Base-by-base conservation (phyloP, 35 echinoderm and acorn worm species). In the Ophiothrix spiculata region DNA sequence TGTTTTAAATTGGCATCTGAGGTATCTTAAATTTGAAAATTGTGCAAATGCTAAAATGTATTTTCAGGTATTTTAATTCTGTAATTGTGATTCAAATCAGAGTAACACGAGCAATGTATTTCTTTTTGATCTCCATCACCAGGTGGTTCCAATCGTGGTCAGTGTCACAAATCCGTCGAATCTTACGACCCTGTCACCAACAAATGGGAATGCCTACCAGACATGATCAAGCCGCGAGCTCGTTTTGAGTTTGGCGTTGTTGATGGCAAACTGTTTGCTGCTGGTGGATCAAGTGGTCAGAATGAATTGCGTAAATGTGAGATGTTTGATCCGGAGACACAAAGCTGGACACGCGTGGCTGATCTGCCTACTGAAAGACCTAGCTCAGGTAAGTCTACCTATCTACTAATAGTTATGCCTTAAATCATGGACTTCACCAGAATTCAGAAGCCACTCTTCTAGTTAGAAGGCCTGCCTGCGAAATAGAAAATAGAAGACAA, bases 71-170 rank as follows among this genome's bases (percentile, higher is more conserved):
- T n/a, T n/a, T n/a, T n/a, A n/a, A n/a, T n/a, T n/a, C n/a, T n/a
- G n/a, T n/a, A n/a, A n/a, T n/a, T n/a, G n/a, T n/a, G n/a, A n/a
- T n/a, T n/a, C n/a, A n/a, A n/a, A n/a, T n/a, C n/a, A n/a, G n/a
- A n/a, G n/a, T n/a, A n/a, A n/a, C n/a, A n/a, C n/a, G n/a, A n/a
- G n/a, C n/a, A n/a, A n/a, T n/a, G n/a, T n/a, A n/a, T n/a, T n/a
- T n/a, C n/a, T n/a, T n/a, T n/a, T n/a, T 80, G 78, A 80, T 36
- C 33, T 49, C 60, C 2, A 54, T 84, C 38, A 79, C 11, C 88
- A 97, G 95, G 95, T 85, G 95, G 95, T 16, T 97, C 90, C 39
- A 83, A 97, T 64, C 78, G 84, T 35, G 91, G 78, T 21, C 56
- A 87, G 75, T 93, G 88, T 38, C 77, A 90, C 36, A 84, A 86